A percentile compares a stretch with the other conserved stretches of the same genome.
These are phyloP conservation scores for Naso thynnoides DNA, from an alignment of 2,797 vertebrate species.

Conservation along the genomic window DNA sequence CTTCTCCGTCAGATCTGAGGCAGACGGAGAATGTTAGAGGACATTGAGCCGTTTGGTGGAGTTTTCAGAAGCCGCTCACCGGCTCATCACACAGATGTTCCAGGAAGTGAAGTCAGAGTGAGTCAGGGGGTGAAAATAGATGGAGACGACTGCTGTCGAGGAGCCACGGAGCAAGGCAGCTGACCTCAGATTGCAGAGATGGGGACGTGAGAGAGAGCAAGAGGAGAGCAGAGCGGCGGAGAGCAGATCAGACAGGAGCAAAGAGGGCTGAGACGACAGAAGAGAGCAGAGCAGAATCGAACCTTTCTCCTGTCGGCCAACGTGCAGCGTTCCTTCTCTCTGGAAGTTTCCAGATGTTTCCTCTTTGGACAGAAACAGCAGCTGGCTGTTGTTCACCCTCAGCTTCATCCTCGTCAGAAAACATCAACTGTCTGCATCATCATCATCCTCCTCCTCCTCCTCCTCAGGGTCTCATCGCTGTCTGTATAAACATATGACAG, in stretches of 20 bases:
- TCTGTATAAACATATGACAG: not conserved
- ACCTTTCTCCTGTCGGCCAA: slow-evolving; percentile 13
- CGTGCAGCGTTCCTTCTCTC: slow-evolving; percentile 30
- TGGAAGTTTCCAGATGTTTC: slow-evolving; percentile 37
- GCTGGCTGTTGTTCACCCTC: slow-evolving; percentile 32
- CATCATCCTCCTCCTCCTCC: not conserved
- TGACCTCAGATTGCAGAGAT: not conserved
- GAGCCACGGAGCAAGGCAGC: slow-evolving; percentile 2
- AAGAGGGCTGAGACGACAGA: fast-evolving
- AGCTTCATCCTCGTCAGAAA: slow-evolving; percentile 10
- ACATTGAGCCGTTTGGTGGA: no score
- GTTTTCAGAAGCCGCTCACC: not conserved
- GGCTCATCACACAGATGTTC: slow-evolving; percentile 11
- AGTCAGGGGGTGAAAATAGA: slow-evolving; percentile 32
- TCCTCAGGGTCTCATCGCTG: not conserved
- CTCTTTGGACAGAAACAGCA: slow-evolving; percentile 32
- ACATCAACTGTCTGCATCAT: not conserved
- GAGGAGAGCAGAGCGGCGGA: not conserved
- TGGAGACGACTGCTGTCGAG: not conserved
- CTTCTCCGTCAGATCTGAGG: slow-evolving; percentile 28
- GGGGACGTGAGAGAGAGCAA: not conserved
- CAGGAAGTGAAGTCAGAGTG: slow-evolving; percentile 44
- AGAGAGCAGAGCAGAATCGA: not conserved
- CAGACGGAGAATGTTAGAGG: not conserved
- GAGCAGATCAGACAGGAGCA: not conserved